These are phyloP conservation scores for Apomyelois bistriatella DNA, from an alignment of 2,888 invertebrate species.

Conservation along the genomic window DNA sequence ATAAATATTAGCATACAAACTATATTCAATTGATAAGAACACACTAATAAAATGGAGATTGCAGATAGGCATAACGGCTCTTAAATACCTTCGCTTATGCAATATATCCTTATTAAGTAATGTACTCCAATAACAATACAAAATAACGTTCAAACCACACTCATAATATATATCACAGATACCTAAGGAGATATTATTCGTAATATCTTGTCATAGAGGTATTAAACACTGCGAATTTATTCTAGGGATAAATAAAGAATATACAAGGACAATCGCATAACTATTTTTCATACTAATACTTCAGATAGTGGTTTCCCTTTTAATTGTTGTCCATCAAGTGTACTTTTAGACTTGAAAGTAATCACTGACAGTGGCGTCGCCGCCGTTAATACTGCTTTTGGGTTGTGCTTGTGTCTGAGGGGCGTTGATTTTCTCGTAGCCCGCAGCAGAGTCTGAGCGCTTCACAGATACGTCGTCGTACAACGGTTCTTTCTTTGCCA, in stretches of 20 bases:
- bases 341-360: constrained; percentile 68
- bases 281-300: constrained; percentile 40
- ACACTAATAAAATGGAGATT: constrained; percentile 54
- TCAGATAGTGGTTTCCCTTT: constrained; percentile 26
- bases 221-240: constrained; percentile 46
- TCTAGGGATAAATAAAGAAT: constrained; percentile 49
- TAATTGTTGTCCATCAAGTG: constrained; percentile 22
- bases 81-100: background rate
- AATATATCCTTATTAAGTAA: constrained; percentile 15
- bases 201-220: constrained; percentile 60
- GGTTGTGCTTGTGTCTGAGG: constrained; percentile 41
- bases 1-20: constrained; percentile 29
- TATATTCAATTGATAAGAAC: constrained; percentile 42
- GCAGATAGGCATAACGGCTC: constrained; percentile 23
- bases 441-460: constrained; percentile 37
- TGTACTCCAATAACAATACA: constrained; percentile 44
- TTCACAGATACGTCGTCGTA: constrained; percentile 77
- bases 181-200: constrained; percentile 67
- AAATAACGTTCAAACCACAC: constrained; percentile 42
- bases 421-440: constrained; percentile 41
- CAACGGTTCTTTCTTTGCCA: constrained; percentile 81
- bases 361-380: constrained; percentile 62
- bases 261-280: constrained; percentile 59
- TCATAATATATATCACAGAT: constrained; percentile 72
- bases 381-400: constrained; percentile 67